A percentile compares a stretch with the other conserved stretches of the same genome.
These are phyloP conservation scores for Trinectes maculatus DNA, from an alignment of 2,113 vertebrate species.

Conservation along the genomic window DNA sequence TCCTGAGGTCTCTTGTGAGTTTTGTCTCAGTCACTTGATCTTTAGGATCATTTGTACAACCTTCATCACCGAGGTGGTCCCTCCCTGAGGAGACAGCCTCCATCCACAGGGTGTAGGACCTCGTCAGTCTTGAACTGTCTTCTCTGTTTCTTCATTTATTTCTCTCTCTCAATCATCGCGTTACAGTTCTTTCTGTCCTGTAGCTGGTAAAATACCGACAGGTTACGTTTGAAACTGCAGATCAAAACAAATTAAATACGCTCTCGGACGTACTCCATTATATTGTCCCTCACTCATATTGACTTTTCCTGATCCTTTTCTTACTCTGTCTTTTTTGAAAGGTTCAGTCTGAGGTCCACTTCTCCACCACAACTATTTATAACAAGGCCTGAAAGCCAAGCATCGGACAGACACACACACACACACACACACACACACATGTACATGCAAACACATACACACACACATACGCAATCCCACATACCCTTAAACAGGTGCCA, in stretches of 20 bases:
- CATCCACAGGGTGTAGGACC: not conserved
- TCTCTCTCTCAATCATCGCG: not conserved
- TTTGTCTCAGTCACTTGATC: slow-evolving; percentile 43
- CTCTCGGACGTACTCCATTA: not conserved
- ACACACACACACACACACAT: slow-evolving; percentile 17
- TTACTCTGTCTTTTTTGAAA: slow-evolving; percentile 34
- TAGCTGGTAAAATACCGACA: not conserved
- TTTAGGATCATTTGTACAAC: slow-evolving; percentile 30
- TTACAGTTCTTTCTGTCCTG: not conserved
- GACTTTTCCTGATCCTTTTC: not conserved
- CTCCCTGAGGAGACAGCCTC: slow-evolving; percentile 4
- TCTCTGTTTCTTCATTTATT: not conserved
- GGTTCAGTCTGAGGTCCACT: slow-evolving; percentile 72
- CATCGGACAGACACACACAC: slow-evolving; percentile 15
- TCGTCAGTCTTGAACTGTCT: not conserved
- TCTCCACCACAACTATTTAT: slow-evolving; percentile 74
- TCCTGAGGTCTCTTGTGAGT: slow-evolving; percentile 56
- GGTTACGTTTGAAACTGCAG: not conserved
- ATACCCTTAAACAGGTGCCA: slow-evolving; percentile 71
- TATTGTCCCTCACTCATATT: no score
- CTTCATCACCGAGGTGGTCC: slow-evolving; percentile 43
- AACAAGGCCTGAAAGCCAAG: slow-evolving; percentile 68
- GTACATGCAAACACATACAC: slow-evolving; percentile 16
- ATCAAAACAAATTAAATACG: not conserved
- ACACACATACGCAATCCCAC: slow-evolving; percentile 13